A percentile compares a stretch with the other conserved stretches of the same genome.
Conservation (phyloP, 2,113 vertebrate species). For the Nymphicus hollandicus region DNA sequence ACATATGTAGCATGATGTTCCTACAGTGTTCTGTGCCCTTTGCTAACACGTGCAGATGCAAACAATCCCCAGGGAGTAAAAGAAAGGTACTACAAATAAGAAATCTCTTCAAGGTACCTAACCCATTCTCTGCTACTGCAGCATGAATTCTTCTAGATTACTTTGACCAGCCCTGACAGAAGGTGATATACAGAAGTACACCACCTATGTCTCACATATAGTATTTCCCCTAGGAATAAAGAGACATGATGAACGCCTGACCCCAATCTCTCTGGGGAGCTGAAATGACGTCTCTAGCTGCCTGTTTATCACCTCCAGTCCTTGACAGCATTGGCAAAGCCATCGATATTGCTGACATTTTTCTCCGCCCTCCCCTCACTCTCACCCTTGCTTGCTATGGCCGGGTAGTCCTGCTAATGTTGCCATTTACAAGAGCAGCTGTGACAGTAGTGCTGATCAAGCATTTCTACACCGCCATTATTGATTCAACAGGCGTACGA, state of each 20-base stretch:
- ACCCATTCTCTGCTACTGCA: not conserved
- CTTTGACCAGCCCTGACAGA: not conserved
- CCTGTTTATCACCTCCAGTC: constrained; percentile 31
- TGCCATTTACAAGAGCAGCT: constrained; percentile 7
- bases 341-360: constrained; percentile 24
- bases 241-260: not conserved
- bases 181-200: not conserved
- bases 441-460: constrained; percentile 40
- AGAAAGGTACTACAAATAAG: not conserved
- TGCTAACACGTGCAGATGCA: not conserved
- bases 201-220: not conserved
- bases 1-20: not conserved
- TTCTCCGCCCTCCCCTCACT: not conserved
- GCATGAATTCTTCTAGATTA: not conserved
- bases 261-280: not conserved
- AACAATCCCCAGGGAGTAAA: not conserved
- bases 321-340: constrained; percentile 39
- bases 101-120: not conserved
- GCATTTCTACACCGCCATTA: not conserved
- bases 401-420: not conserved
- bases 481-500: not conserved
- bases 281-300: constrained; percentile 7
- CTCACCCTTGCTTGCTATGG: not conserved
- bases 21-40: not conserved
- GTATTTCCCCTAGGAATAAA: not conserved